phyloP scores from a whole-genome alignment of 2,888 invertebrate species.

The Emmelina monodactyla region DNA sequence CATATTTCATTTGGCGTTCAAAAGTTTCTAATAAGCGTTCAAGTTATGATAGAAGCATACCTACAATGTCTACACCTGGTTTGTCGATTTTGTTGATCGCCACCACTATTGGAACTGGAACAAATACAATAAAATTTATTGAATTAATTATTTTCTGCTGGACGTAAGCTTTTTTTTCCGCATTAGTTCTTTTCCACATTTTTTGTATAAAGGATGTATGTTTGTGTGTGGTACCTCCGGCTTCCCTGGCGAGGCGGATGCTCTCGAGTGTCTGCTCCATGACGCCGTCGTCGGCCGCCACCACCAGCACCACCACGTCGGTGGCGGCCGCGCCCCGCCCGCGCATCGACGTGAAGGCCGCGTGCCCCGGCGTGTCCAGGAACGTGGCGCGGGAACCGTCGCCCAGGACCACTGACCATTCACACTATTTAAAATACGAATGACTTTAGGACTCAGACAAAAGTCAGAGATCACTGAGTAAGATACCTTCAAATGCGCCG shows the following conservation, averaged over 20 bases:
- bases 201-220: too few relatives aligned
- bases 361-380: constrained; percentile 98
- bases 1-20: too few relatives aligned
- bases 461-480: too few relatives aligned
- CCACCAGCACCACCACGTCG: constrained; percentile 93
- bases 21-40: too few relatives aligned
- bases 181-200: too few relatives aligned
- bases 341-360: constrained; percentile 95
- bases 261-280: constrained; percentile 98
- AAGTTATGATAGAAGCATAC: constrained; percentile 48
- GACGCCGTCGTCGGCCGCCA: constrained; percentile 98
- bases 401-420: constrained; percentile 70
- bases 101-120: constrained; percentile 91
- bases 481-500: constrained; percentile 89
- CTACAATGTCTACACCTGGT: constrained; percentile 86
- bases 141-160: neutral
- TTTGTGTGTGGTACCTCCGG: too few relatives aligned
- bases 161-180: too few relatives aligned
- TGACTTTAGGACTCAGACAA: too few relatives aligned
- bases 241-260: constrained; percentile 82
- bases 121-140: constrained; percentile 10
- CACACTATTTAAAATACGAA: too few relatives aligned
- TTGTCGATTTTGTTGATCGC: constrained; percentile 99
- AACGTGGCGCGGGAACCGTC: constrained; percentile 88
- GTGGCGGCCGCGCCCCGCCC: constrained; percentile 93